These are phyloP conservation scores for Dicrostonyx torquatus DNA, from an alignment of 2,797 vertebrate species.

Conservation along the genomic window DNA sequence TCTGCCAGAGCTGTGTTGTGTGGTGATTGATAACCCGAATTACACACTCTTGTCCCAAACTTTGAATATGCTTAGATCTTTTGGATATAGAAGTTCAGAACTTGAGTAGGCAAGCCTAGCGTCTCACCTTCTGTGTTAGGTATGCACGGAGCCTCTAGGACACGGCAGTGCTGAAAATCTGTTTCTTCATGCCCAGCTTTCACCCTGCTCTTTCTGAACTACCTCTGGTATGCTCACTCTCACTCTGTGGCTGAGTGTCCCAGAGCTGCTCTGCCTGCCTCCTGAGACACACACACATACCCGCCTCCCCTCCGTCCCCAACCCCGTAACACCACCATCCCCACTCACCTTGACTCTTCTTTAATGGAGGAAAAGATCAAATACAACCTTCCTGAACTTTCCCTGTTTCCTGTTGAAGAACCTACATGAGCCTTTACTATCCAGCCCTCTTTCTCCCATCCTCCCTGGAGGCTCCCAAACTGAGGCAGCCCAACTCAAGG, in stretches of 20 bases:
- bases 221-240: background rate
- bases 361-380: background rate
- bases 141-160: background rate
- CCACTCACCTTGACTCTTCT: background rate
- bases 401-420: background rate
- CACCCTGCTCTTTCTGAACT: background rate
- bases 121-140: background rate
- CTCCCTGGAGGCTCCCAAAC: background rate
- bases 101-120: background rate
- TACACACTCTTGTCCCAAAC: background rate
- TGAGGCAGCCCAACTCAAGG: background rate
- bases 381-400: background rate
- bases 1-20: background rate
- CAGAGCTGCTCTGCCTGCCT: background rate
- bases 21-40: background rate
- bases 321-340: background rate
- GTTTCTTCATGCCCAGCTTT: background rate
- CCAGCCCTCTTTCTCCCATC: background rate
- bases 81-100: background rate
- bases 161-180: background rate
- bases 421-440: too few species aligned
- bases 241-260: background rate
- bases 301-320: too few species aligned
- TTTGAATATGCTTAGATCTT: background rate
- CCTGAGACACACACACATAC: background rate